phyloP scores from a whole-genome alignment of 2,113 vertebrate genomes.

The Furnarius figulus region DNA sequence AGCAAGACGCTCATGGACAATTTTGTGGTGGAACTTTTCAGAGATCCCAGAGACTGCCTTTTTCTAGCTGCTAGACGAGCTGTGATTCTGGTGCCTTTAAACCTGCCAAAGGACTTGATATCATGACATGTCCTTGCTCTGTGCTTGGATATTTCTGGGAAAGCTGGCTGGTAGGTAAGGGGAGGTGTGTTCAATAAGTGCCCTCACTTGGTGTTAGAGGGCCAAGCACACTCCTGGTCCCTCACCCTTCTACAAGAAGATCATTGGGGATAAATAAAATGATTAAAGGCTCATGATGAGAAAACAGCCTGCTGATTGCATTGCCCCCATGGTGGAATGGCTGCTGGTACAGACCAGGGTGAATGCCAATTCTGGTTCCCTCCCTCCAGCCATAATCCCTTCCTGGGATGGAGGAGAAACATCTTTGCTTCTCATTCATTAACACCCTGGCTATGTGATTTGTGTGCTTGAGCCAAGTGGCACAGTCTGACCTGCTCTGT shows the following conservation, averaged over 20 bases:
- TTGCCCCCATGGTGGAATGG: neutral
- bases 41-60: neutral
- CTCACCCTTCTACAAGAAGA: neutral
- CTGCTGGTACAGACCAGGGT: neutral
- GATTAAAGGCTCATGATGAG: neutral
- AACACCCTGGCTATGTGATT: neutral
- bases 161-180: neutral
- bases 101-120: neutral
- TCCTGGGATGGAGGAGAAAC: neutral
- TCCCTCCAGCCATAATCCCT: accelerated
- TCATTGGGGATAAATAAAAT: neutral
- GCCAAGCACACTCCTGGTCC: neutral
- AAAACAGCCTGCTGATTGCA: neutral
- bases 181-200: neutral
- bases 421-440: neutral
- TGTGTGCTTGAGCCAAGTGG: neutral
- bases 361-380: neutral
- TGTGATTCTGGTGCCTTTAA: neutral
- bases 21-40: neutral
- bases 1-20: neutral
- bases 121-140: neutral
- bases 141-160: conserved; percentile 11
- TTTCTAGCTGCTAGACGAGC: neutral
- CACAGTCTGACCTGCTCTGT: neutral
- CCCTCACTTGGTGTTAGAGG: neutral